Conservation (phyloP, 2,797 vertebrate genomes). For the Sphenodon punctatus region DNA sequence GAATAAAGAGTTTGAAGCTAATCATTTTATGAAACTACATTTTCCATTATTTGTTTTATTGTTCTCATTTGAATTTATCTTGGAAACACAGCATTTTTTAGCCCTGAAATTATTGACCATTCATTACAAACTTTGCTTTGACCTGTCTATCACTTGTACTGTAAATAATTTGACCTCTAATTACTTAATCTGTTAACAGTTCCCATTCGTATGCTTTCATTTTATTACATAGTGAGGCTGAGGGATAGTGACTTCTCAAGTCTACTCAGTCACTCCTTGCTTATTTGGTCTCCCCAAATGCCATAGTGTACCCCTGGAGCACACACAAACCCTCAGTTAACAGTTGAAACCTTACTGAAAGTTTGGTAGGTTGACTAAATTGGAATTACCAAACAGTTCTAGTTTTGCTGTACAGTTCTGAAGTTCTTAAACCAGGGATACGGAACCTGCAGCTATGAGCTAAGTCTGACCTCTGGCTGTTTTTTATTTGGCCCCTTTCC, state of each 20-base stretch:
- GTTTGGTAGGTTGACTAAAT: not conserved
- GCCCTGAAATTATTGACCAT: not conserved
- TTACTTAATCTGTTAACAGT: conserved; percentile 25
- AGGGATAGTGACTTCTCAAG: no score
- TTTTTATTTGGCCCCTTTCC: no score
- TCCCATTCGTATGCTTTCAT: conserved; percentile 12
- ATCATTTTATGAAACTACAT: no score
- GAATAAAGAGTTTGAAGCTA: no score
- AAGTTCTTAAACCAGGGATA: not conserved
- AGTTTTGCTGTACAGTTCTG: not conserved
- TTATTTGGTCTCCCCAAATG: no score
- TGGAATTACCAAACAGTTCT: not conserved
- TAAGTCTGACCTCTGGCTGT: no score
- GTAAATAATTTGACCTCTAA: conserved; percentile 26
- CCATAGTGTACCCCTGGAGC: no score
- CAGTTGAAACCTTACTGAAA: not conserved
- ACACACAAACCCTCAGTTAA: not conserved
- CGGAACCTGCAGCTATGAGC: no score
- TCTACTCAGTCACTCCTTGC: no score
- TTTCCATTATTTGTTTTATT: not conserved
- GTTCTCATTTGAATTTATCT: not conserved
- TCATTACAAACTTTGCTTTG: conserved; percentile 29
- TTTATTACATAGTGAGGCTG: no score
- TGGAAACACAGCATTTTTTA: not conserved
- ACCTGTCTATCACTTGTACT: conserved; percentile 30